Percentiles rank a stretch among this genome's conserved stretches.
Conservation (phyloP, 53 echinoderm and acorn worm species). For the Temnopleurus reevesii region DNA sequence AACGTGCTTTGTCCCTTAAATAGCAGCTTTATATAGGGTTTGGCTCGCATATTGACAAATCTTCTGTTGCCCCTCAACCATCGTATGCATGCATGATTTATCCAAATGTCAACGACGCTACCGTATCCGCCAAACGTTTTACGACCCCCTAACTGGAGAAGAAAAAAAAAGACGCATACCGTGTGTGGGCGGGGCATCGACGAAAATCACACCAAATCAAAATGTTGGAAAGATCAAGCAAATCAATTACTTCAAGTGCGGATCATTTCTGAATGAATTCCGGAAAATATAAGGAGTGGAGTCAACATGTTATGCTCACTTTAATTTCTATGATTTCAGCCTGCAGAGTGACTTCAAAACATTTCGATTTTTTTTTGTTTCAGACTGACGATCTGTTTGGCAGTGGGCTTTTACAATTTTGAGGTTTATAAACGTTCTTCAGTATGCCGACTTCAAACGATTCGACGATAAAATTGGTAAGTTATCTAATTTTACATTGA, state of each 20-base stretch:
- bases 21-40: conserved; percentile 16
- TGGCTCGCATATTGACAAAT: conserved; percentile 12
- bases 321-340: background rate
- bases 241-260: conserved; percentile 34
- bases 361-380: background rate
- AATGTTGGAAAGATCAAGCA: conserved; percentile 27
- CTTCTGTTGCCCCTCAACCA: conserved; percentile 27
- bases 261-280: conserved; percentile 10
- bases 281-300: background rate
- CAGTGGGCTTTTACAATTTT: background rate
- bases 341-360: background rate
- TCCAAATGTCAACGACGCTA: conserved; percentile 11
- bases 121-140: conserved; percentile 4
- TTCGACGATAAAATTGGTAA: background rate
- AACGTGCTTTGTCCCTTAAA: conserved; percentile 49
- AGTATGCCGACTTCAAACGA: conserved; percentile 1
- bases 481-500: background rate
- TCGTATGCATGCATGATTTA: conserved; percentile 41
- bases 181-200: conserved; percentile 10
- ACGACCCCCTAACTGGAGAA: background rate
- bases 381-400: background rate
- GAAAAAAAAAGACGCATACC: background rate
- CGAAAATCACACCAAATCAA: conserved; percentile 17
- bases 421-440: background rate
- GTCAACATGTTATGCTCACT: background rate